Evolutionary conservation across 2,113 vertebrate genomes (phyloP), one percentile per base, ranked within the genome.

Genomic region (Lophius piscatorius): DNA sequence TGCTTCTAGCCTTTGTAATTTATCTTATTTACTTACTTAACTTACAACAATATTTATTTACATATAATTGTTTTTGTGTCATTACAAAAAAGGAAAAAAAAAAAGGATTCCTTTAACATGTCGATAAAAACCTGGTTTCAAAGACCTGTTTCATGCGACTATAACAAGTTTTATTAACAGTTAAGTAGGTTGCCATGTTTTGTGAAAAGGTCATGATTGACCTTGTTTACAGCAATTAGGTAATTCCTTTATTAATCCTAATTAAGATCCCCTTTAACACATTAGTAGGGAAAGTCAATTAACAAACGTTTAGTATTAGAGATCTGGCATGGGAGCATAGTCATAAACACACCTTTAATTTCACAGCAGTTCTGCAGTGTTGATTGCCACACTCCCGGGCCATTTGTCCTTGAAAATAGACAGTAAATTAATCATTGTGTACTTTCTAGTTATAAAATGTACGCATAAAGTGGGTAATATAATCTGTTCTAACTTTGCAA

Each of bases 181-280:
- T n/a, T n/a, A n/a, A n/a, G n/a, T 57, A 57, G 49, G 51, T 47
- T 78, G 76, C 47, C 55, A 80, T 78, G 76, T 80, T 66, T 41
- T 57, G 56, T 34, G 35, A 58, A 44, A 42, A 72, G 56, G 79
- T 81, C 80, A 79, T 70, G 60, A 67, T 31, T 80, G 81, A 89
- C 84, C 84, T 88, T 87, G 80, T 70, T 36, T 74, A 66, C 79
- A 76, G 63, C 64, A 83, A 85, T 80, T 79, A 50, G 61, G 74
- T 74, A 69, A 79, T 59, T 83, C 60, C 60, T 79, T 87, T 82
- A 82, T 83, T 74, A 79, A 76, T 46, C 59, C 68, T 84, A 71
- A 85, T 84, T 88, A 83, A 60, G 67, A 74, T 78, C 72, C 79
- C 71, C 83, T 81, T 87, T 87, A 83, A 84, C 76, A 86, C 80